phyloP scores from a whole-genome alignment of 2,888 invertebrate genomes.

The Eupithecia tripunctaria region DNA sequence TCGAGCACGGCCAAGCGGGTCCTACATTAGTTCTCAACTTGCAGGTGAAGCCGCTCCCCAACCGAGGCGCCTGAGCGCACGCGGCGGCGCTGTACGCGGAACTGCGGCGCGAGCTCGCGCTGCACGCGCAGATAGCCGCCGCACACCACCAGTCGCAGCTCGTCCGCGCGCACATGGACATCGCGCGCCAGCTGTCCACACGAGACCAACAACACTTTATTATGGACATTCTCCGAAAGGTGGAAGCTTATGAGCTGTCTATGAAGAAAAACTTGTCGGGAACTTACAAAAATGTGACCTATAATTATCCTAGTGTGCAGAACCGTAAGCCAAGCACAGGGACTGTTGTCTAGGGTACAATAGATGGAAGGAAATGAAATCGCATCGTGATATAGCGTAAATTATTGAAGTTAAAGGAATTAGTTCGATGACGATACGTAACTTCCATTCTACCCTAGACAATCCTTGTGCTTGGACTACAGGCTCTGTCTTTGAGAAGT shows the following conservation, averaged over 20 bases:
- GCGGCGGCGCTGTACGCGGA: too few relatives aligned
- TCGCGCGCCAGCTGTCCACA: not conserved
- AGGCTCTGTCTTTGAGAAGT: not conserved
- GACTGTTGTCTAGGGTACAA: not conserved
- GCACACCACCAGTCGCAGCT: not conserved
- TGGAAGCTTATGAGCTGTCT: not conserved
- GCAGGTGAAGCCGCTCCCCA: too few relatives aligned
- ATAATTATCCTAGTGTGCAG: too few relatives aligned
- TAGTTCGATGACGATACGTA: not conserved
- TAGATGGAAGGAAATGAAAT: not conserved
- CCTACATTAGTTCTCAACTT: too few relatives aligned
- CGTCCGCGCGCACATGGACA: not conserved
- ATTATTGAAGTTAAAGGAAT: not conserved
- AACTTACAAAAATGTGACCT: too few relatives aligned
- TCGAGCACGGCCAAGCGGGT: too few relatives aligned
- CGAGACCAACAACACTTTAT: not conserved
- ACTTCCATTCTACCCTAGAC: not conserved
- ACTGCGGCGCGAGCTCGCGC: too few relatives aligned
- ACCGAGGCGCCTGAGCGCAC: constrained; percentile 89
- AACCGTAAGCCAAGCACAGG: too few relatives aligned
- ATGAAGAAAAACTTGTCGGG: not conserved
- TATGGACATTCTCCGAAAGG: not conserved
- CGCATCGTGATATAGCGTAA: not conserved
- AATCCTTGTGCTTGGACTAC: not conserved
- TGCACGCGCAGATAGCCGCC: constrained; percentile 15